phyloP scores from a whole-genome alignment of 2,797 vertebrate species.

The Podargus strigoides region DNA sequence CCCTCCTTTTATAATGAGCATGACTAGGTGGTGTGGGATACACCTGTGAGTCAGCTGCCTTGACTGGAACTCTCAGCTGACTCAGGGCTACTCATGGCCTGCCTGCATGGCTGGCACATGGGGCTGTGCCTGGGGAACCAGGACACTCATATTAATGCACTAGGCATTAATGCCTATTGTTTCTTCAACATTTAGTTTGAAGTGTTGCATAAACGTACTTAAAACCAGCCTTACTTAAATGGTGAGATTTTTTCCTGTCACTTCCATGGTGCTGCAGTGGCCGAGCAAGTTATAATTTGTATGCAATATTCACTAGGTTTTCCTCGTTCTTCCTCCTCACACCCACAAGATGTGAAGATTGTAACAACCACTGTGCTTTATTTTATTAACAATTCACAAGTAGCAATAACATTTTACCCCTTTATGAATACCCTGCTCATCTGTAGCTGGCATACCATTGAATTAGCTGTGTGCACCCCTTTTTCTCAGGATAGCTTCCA shows the following conservation, averaged over 20 bases:
- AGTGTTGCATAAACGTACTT: conserved; percentile 13
- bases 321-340: not conserved
- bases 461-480: not conserved
- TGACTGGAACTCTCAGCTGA: too few relatives aligned
- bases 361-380: not conserved
- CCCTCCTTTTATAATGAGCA: too few relatives aligned
- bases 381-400: not conserved
- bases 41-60: too few relatives aligned
- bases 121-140: too few relatives aligned
- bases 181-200: conserved; percentile 44
- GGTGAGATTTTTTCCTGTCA: not conserved
- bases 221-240: not conserved
- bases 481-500: not conserved
- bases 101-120: too few relatives aligned
- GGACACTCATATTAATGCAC: not conserved
- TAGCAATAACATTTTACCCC: not conserved
- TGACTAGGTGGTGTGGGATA: too few relatives aligned
- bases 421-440: not conserved
- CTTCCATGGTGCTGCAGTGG: not conserved
- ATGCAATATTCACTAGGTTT: not conserved
- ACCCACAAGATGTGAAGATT: not conserved
- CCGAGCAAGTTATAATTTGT: not conserved
- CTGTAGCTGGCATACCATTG: not conserved
- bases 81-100: too few relatives aligned
- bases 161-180: not conserved